Base-by-base conservation (phyloP, 2,888 invertebrate species). In the Tinea trinotella region DNA sequence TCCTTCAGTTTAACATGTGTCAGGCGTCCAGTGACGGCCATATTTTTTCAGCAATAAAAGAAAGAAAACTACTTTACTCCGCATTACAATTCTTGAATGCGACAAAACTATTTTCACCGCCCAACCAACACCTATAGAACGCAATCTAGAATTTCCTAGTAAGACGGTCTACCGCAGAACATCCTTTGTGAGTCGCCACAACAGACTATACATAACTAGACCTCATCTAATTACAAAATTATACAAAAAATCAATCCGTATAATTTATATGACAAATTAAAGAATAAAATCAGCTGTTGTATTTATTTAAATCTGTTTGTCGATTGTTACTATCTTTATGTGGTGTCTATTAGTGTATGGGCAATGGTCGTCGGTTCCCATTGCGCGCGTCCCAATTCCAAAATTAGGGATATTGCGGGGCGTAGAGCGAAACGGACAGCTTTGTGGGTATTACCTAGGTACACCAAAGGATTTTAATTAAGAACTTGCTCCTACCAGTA, bases 131-230 rank as follows among this genome's bases (percentile, higher is more conserved):
- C 15, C 40, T 40, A 40, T 15, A 40, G n/a, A 24, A 9, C 24
- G 40, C 40, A 46, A 19, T 46, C 46, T 46, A 46, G 18, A 19
- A 46, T 46, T 46, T 46, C 46, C 15, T 17, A 46, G 17, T 19
- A 46, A 46, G 46, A 46, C 46, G 46, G 19, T 19, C 19, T 46
- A 46, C 46, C 46, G 19, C 46, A 46, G 19, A 46, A 17, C 46
- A 46, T 46, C 46, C 46, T 46, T 46, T 46, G 46, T 46, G 46
- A 40, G 40, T 40, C 40, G 40, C 40, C 40, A 40, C n/a, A n/a
- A n/a, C n/a, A n/a, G n/a, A n/a, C n/a, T n/a, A n/a, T n/a, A n/a
- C n/a, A n/a, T n/a, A n/a, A n/a, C n/a, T n/a, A n/a, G n/a, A n/a
- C n/a, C n/a, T n/a, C n/a, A n/a, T n/a, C n/a, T n/a, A n/a, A n/a